A percentile compares a stretch with the other conserved stretches of the same genome.
These are phyloP conservation scores for Miltochrista miniata DNA, from an alignment of 2,888 invertebrate species.

Conservation along the genomic window DNA sequence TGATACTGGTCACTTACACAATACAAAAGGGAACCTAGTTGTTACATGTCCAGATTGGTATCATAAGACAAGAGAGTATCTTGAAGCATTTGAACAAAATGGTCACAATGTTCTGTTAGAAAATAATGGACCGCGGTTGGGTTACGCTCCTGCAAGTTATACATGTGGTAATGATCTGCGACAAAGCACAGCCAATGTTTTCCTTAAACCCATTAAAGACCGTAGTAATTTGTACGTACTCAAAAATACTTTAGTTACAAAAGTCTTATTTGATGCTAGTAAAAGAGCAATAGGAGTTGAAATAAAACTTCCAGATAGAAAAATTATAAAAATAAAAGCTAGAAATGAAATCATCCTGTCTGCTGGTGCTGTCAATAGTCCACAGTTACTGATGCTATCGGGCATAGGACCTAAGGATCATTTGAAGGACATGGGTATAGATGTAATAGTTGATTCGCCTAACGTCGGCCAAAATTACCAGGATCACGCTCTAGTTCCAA, in stretches of 20 bases:
- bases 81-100: slow-evolving; percentile 49
- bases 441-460: slow-evolving; percentile 43
- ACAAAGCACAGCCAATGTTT: slow-evolving; percentile 50
- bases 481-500: slow-evolving; percentile 51
- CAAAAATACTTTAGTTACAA: slow-evolving; percentile 50
- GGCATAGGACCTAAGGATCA: slow-evolving; percentile 58
- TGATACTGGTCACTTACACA: slow-evolving; percentile 54
- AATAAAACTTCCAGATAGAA: slow-evolving; percentile 35
- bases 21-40: slow-evolving; percentile 42
- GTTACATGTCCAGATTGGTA: slow-evolving; percentile 50
- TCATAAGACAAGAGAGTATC: slow-evolving; percentile 56
- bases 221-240: slow-evolving; percentile 53
- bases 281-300: slow-evolving; percentile 49
- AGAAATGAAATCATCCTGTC: slow-evolving; percentile 57
- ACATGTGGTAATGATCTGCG: slow-evolving; percentile 40
- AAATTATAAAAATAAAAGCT: slow-evolving; percentile 32
- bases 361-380: slow-evolving; percentile 56
- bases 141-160: slow-evolving; percentile 45
- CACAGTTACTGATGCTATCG: slow-evolving; percentile 61
- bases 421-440: slow-evolving; percentile 45
- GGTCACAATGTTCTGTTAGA: slow-evolving; percentile 50
- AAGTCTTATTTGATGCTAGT: slow-evolving; percentile 43
- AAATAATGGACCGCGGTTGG: slow-evolving; percentile 48
- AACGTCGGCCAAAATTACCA: slow-evolving; percentile 58
- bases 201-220: slow-evolving; percentile 45